Base-by-base conservation (phyloP, 2,797 vertebrate genomes). In the Halcyon badia region DNA sequence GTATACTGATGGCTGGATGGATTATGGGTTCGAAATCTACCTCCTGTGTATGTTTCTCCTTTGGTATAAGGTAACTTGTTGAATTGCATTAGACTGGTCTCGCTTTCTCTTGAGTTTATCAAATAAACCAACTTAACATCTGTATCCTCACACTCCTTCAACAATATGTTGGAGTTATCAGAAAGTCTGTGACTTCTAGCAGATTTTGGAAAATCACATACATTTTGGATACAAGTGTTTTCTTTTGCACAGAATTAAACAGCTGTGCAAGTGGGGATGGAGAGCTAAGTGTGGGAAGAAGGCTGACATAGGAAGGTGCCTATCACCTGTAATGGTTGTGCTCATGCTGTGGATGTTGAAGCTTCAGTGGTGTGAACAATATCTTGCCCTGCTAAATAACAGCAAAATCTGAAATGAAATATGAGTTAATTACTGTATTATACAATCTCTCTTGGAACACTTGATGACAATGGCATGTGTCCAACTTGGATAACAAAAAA, bases 371-470 rank as follows among this genome's bases (percentile, higher is more conserved):
- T 92, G 58, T 51, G 54, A 83, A 69, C 9, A 9, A 66, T 79
- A 57, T 46, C 31, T 52, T 80, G 25, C 20, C 28, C n/a, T 87
- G 54, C 7, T 77, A 54, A 73, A 85, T 51, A 66, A 20, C 24
- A 78, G 33, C 8, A 86, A 79, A 93, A 82, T 79, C 22, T 91
- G 52, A 93, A 90, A 87, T 81, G 25, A 94, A 94, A 85, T 64
- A 31, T 60, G 4, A 30, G 75, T 89, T 69, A 19, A 65, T 61
- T 78, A 66, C 46, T 85, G 4, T 68, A 11, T 76, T 70, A 68
- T 31, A 58, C 57, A 83, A 26, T 57, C 31, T 46, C 21, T 68
- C 54, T 80, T 76, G 68, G 76, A 75, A 35, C 6, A 13, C 22
- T 44, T 75, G 15, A 51, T 75, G 19, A 82, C 18, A 25, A 66